Conservation (phyloP, 1,140 invertebrate species). For the Caerostris extrusa region DNA sequence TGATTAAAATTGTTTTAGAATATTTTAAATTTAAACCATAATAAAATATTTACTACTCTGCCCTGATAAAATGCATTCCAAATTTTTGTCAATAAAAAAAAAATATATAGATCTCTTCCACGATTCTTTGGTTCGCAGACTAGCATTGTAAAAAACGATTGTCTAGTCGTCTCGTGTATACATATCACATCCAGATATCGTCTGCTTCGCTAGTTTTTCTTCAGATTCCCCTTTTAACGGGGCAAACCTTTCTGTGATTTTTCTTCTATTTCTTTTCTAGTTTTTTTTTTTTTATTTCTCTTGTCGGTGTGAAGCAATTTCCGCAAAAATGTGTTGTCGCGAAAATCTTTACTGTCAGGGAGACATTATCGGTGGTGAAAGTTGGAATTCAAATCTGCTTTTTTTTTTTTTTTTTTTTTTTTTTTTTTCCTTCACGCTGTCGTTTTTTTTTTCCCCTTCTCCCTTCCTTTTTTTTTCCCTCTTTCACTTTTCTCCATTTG, state of each 20-base stretch:
- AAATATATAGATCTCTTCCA: not conserved
- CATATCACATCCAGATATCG: slow-evolving; percentile 62
- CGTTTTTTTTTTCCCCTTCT: not conserved
- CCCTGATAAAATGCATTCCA: too few species aligned
- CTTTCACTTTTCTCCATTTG: slow-evolving; percentile 42
- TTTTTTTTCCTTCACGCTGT: not conserved
- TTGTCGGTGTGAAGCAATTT: slow-evolving; percentile 62
- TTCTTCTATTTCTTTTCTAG: not conserved
- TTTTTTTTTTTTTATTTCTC: not conserved
- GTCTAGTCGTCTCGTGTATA: slow-evolving; percentile 52
- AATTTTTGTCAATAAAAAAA: too few species aligned
- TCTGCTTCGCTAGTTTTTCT: slow-evolving; percentile 50
- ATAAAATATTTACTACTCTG: too few species aligned
- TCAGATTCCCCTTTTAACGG: not conserved
- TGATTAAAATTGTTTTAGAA: too few species aligned
- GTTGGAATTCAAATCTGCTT: slow-evolving; percentile 70
- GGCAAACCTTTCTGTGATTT: slow-evolving; percentile 43
- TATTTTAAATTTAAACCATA: too few species aligned
- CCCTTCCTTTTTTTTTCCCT: not conserved
- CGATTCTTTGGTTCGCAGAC: not conserved
- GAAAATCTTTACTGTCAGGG: slow-evolving; percentile 71
- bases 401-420: not conserved
- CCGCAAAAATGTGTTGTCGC: slow-evolving; percentile 60
- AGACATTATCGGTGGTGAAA: slow-evolving; percentile 68
- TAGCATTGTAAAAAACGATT: slow-evolving; percentile 44